Base-by-base conservation (phyloP, 2,113 vertebrate species). In the Australoheros scitulus region DNA sequence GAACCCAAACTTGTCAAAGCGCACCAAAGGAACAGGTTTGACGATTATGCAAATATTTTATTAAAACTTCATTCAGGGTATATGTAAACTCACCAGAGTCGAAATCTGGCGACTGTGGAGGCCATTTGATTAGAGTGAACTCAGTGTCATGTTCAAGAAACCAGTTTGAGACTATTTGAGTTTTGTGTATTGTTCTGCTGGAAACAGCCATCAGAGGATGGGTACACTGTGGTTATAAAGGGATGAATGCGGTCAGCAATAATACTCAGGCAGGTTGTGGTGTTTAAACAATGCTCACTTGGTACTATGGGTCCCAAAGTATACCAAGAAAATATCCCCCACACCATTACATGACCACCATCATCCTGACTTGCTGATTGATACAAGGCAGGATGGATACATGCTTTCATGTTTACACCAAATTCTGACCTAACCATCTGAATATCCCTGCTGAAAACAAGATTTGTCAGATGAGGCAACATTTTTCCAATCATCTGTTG, bases 1-100 rank as follows among this genome's bases (percentile, higher is more conserved):
- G 98, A 99, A 95, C 97, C 96, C 91, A 99, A 99, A 94, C 95
- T 99, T 91, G 93, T 98, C 86, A 99, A 98, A 94, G 98, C 98
- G 81, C 97, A 97, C 95, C 98, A 99, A 80, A 97, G 97, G 94
- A 99, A 99, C 96, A 97, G 98, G 98, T 87, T 61, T 50, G 24
- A 77, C 1, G 36, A 52, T 32, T 38, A 41, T 11, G 50, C 3
- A 3, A 43, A 26, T 4, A 17, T 61, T 58, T 15, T 7, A 72
- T 80, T 3, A 50, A 32, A 59, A 13, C 7, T 20, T 47, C 2
- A 77, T 61, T 18, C 20, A 43, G 43, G 43, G 4, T 14, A 17
- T 32, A 15, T 63, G 13, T 6, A 72, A 14, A 29, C 26, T 55
- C 18, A 55, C 43, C 13, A 22, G 43, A 8, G 43, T 50, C 50